These are phyloP conservation scores for Hapalemur alaotrensis DNA, from an alignment of 2,797 vertebrate species.

Conservation along the genomic window DNA sequence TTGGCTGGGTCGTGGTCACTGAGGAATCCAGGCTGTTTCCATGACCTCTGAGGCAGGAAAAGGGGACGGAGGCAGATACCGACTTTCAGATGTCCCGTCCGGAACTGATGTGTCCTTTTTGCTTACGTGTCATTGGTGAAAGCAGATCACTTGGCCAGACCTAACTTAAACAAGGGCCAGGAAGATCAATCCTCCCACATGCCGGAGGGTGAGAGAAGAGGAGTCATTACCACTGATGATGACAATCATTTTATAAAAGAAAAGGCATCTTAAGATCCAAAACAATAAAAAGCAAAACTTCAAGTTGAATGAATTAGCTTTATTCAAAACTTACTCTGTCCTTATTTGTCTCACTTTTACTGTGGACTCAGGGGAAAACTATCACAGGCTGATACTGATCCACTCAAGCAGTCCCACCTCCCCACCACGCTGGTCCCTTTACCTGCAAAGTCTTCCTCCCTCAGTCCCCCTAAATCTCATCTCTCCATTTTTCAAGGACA, in stretches of 20 bases:
- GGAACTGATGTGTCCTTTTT: neutral
- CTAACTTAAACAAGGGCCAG: neutral
- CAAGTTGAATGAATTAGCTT: neutral
- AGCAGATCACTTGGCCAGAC: neutral
- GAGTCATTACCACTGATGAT: accelerated
- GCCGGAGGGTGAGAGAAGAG: neutral
- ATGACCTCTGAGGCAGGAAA: neutral
- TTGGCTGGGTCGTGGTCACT: neutral
- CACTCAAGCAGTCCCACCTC: accelerated
- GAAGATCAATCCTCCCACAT: neutral
- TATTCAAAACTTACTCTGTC: neutral
- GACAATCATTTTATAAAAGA: neutral
- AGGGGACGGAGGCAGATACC: neutral
- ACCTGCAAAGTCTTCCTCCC: neutral
- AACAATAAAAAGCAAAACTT: neutral
- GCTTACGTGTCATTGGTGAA: neutral
- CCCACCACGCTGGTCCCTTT: accelerated
- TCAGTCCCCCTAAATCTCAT: neutral
- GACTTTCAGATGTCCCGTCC: neutral
- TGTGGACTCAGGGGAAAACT: accelerated
- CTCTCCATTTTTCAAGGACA: neutral
- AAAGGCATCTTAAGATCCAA: neutral
- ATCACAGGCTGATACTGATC: neutral
- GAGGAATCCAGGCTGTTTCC: neutral
- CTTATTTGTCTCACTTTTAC: neutral